Percentiles rank a stretch among this genome's conserved stretches.
Evolutionary conservation across 2,888 invertebrate species (phyloP).

Genomic region (Acanthopleura granulata): DNA sequence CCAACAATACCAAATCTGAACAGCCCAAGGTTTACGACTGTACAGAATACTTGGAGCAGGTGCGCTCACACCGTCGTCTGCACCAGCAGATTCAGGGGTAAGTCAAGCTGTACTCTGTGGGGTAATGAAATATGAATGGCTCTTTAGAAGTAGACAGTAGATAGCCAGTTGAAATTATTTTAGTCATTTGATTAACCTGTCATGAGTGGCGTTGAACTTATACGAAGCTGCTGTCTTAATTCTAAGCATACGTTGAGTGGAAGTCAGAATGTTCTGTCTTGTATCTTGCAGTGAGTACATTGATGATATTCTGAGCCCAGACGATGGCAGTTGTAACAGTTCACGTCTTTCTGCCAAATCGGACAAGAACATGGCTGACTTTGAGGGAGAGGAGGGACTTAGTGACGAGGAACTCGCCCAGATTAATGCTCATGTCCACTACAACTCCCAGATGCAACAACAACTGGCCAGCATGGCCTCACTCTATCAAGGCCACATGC

Average conservation of each 20-base stretch:
- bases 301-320: conserved; percentile 74
- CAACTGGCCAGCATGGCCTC: conserved; percentile 68
- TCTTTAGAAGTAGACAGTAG: too few species aligned
- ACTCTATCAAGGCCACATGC: conserved; percentile 65
- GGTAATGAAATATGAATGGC: too few species aligned
- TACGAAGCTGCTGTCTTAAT: too few species aligned
- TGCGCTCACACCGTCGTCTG: conserved; percentile 26
- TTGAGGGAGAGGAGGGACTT: conserved; percentile 79
- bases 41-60: conserved; percentile 30
- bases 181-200: too few species aligned
- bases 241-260: too few species aligned
- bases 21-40: conserved; percentile 40
- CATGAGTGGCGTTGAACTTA: too few species aligned
- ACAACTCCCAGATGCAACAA: conserved; percentile 60
- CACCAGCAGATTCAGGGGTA: conserved; percentile 33
- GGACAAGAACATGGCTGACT: conserved; percentile 93
- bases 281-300: conserved; percentile 74
- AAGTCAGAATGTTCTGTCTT: too few species aligned
- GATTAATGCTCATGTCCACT: conserved; percentile 59
- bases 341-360: conserved; percentile 93
- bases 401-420: conserved; percentile 66
- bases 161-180: too few species aligned
- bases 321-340: conserved; percentile 84
- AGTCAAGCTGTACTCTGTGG: neutral
- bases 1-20: neutral